phyloP scores from a whole-genome alignment of 2,888 invertebrate species.

The Agonopterix arenella region DNA sequence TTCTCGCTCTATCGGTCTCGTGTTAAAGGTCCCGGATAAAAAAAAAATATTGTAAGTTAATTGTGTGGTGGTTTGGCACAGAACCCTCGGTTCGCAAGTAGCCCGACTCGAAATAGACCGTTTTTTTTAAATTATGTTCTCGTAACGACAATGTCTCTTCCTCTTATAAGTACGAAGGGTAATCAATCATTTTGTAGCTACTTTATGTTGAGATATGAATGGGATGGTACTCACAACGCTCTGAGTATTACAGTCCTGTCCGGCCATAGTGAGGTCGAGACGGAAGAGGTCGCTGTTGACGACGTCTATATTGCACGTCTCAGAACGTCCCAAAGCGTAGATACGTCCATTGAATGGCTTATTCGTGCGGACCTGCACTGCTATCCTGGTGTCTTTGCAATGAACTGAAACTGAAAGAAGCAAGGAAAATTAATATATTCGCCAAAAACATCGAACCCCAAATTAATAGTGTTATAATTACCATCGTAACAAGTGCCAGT shows the following conservation, averaged over 20 bases:
- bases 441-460: neutral
- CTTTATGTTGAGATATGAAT: too few species aligned
- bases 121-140: too few species aligned
- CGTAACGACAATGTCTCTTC: too few species aligned
- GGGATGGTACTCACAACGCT: slow-evolving; percentile 85
- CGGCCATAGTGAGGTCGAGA: slow-evolving; percentile 93
- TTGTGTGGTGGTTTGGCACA: too few species aligned
- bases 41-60: too few species aligned
- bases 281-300: slow-evolving; percentile 94
- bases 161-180: too few species aligned
- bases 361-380: slow-evolving; percentile 94
- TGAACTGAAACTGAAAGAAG: slow-evolving; percentile 91
- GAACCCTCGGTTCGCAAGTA: too few species aligned
- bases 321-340: slow-evolving; percentile 94
- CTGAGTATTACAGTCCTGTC: slow-evolving; percentile 97
- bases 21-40: too few species aligned
- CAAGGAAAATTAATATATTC: neutral
- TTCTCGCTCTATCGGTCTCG: too few species aligned
- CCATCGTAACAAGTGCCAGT: slow-evolving; percentile 97
- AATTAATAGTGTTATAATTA: slow-evolving; percentile 49
- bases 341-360: slow-evolving; percentile 96
- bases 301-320: slow-evolving; percentile 96
- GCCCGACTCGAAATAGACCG: too few species aligned
- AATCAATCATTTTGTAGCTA: too few species aligned
- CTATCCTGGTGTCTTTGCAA: slow-evolving; percentile 95